Base-by-base conservation (phyloP, 2,888 invertebrate genomes). In the Neoitamus cyanurus region DNA sequence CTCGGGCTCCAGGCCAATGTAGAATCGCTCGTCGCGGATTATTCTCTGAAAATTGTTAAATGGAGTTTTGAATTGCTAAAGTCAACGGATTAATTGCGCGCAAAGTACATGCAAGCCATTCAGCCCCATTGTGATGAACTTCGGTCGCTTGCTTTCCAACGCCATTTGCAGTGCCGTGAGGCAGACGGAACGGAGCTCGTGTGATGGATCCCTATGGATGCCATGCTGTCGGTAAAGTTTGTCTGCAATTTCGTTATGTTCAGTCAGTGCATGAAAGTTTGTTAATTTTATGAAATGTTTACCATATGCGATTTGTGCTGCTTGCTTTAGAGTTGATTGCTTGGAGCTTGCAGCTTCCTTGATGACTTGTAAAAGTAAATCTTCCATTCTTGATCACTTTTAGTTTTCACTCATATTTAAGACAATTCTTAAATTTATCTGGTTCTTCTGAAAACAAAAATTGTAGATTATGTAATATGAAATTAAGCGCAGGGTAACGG, bases 261-360 rank as follows among this genome's bases (percentile, higher is more conserved):
- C 7, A 72, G 9, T 46, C 0, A 70, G 9, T 69, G 37, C 9
- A 11, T 15, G 9, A 20, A 15, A 11, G 42, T 34, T 83, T 42
- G 25, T 13, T 1, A 11, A 20, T 15, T 1, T n/a, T 3, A 34
- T 48, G 30, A 6, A 78, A 83, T n/a, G 2, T 31, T 15, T 93
- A 97, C 97, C 97, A 90, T 96, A 93, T 87, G 97, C 97, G 92
- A 96, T 96, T 92, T 97, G 96, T 89, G 97, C 96, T 88, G 96
- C 94, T 92, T 96, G 95, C 89, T 95, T 94, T 88, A 98, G 92
- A 87, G 93, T 93, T 85, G 94, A 93, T 86, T 91, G 89, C 91
- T 97, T 98, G 34, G 95, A 94, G 88, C 95, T 95, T 80, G 94
- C 94, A 86, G 97, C 95, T 92, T 98, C 97, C 91, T 95, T 96